A percentile compares a stretch with the other conserved stretches of the same genome.
Conservation (phyloP, 2,113 vertebrate genomes). For the Dasyurus viverrinus region DNA sequence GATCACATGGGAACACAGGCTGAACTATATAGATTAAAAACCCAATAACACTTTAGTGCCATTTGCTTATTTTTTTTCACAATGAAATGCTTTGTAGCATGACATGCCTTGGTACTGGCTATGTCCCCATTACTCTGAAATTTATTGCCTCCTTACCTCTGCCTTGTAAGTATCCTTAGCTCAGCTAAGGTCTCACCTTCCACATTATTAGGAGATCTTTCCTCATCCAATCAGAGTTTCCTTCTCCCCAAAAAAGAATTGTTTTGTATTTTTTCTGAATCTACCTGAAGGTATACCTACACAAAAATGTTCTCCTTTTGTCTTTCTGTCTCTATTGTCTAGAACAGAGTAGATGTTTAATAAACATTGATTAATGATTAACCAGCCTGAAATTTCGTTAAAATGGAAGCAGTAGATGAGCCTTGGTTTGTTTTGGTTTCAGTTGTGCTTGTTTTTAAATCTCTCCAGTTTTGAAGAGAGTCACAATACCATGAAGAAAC, state of each 20-base stretch:
- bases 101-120: neutral
- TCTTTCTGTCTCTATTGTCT: neutral
- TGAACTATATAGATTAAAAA: neutral
- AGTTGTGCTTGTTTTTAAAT: neutral
- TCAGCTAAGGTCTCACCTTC: neutral
- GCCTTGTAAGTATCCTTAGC: neutral
- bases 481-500: neutral
- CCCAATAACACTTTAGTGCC: neutral
- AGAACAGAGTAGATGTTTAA: neutral
- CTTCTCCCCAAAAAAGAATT: neutral
- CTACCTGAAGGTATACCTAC: neutral
- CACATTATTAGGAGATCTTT: neutral
- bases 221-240: neutral
- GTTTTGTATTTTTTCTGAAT: neutral
- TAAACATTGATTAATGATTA: neutral
- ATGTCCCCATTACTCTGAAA: neutral
- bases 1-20: neutral
- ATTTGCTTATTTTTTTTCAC: neutral
- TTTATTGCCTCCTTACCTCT: neutral
- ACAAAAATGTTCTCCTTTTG: neutral
- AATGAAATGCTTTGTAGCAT: neutral
- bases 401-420: neutral
- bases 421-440: neutral
- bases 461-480: neutral
- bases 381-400: neutral